A percentile compares a stretch with the other conserved stretches of the same genome.
Conservation (phyloP, 2,888 invertebrate species). For the Ceraclea dissimilis region DNA sequence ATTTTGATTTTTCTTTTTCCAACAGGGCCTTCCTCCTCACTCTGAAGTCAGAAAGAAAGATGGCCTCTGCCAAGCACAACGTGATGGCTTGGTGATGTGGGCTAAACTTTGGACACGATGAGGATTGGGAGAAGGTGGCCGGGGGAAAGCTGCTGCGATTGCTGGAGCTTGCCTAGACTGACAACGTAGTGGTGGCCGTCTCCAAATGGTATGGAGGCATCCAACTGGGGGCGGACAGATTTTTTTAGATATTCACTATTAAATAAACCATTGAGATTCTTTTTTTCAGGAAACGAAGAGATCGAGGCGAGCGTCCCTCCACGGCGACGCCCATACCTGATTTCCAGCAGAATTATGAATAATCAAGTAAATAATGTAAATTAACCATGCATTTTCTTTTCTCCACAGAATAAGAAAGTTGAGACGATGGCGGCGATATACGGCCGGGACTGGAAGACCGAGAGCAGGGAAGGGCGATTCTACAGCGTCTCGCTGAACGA, state of each 20-base stretch:
- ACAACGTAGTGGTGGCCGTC: conserved; percentile 71
- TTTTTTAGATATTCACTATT: no score
- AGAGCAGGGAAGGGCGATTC: conserved; percentile 47
- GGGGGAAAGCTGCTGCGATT: conserved; percentile 71
- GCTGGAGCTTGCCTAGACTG: conserved; percentile 63
- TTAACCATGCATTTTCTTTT: no score
- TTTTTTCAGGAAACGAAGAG: no score
- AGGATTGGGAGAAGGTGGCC: conserved; percentile 79
- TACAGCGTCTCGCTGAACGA: conserved; percentile 36
- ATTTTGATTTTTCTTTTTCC: no score
- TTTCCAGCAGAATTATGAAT: no score
- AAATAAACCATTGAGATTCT: no score
- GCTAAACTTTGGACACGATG: conserved; percentile 63
- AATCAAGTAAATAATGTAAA: no score
- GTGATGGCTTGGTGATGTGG: conserved; percentile 59
- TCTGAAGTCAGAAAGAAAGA: conserved; percentile 60
- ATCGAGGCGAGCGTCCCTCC: no score
- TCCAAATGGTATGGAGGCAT: conserved; percentile 50
- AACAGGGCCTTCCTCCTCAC: conserved; percentile 51
- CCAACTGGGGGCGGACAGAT: no score
- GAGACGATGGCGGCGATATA: no score
- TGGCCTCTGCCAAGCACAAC: conserved; percentile 76
- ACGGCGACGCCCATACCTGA: no score
- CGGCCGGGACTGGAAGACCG: conserved; percentile 57
- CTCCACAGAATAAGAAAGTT: no score